These are phyloP conservation scores for Zygaena filipendulae DNA, from an alignment of 2,888 invertebrate genomes.

Conservation along the genomic window DNA sequence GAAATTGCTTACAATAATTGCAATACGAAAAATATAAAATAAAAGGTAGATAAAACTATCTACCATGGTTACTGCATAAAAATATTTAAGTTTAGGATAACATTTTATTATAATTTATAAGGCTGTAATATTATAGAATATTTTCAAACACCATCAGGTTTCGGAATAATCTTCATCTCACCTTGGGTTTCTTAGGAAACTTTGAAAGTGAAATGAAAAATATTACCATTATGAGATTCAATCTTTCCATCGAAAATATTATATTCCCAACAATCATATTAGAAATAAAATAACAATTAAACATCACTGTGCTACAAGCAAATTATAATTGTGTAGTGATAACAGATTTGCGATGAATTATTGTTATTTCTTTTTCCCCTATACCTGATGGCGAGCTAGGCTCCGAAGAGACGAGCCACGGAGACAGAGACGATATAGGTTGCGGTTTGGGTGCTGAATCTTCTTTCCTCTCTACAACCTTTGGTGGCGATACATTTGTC, in stretches of 20 bases:
- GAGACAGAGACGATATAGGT: slow-evolving; percentile 77
- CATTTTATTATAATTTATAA: no score
- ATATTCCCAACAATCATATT: no score
- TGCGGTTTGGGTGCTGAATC: slow-evolving; percentile 65
- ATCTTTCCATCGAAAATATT: no score
- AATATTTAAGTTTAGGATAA: no score
- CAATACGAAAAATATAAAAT: no score
- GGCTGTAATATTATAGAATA: no score
- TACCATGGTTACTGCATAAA: no score
- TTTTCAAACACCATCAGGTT: no score
- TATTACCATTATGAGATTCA: slow-evolving; percentile 5
- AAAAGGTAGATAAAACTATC: no score
- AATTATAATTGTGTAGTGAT: slow-evolving; percentile 90
- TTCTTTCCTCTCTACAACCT: slow-evolving; percentile 60
- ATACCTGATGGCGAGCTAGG: slow-evolving; percentile 72
- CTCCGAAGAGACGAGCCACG: slow-evolving; percentile 85
- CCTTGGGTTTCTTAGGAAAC: slow-evolving; percentile 51
- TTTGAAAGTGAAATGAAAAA: slow-evolving; percentile 38
- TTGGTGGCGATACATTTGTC: slow-evolving; percentile 43
- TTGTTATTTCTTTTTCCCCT: slow-evolving; percentile 73
- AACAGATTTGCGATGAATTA: slow-evolving; percentile 85
- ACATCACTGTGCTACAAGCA: no score
- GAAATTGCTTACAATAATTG: no score
- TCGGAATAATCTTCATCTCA: slow-evolving; percentile 41
- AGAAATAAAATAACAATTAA: no score